Percentiles rank a stretch among this genome's conserved stretches.
Evolutionary conservation across 2,888 invertebrate species (phyloP).

Genomic region (Thecophora atra): DNA sequence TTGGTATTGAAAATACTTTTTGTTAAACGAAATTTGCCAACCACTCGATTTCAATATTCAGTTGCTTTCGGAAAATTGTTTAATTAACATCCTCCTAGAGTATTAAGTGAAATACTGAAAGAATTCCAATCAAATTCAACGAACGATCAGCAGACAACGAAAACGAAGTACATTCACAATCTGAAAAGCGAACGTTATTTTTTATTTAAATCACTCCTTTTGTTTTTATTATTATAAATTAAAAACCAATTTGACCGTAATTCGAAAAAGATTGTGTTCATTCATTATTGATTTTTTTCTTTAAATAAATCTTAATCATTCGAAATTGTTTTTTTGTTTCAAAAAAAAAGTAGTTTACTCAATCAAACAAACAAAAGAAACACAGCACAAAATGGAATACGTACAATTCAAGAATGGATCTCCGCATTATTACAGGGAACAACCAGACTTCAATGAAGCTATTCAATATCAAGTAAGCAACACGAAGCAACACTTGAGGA

Average conservation of each 20-base stretch:
- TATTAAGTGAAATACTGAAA: constrained; percentile 45
- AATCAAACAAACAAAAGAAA: constrained; percentile 41
- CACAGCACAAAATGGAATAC: constrained; percentile 62
- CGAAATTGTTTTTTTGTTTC: constrained; percentile 43
- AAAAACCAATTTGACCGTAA: constrained; percentile 33
- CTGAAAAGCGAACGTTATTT: constrained; percentile 34
- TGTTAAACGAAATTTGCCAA: constrained; percentile 56
- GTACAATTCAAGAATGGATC: constrained; percentile 66
- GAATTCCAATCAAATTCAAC: constrained; percentile 60
- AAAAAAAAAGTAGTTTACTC: constrained; percentile 52
- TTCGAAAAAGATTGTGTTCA: constrained; percentile 2
- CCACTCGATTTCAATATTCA: constrained; percentile 60
- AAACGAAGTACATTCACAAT: constrained; percentile 18
- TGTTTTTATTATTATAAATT: constrained; percentile 34
- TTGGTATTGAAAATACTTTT: constrained; percentile 38
- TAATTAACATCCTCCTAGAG: constrained; percentile 63
- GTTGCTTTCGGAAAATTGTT: constrained; percentile 68
- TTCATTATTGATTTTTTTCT: constrained; percentile 19
- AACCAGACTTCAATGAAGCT: constrained; percentile 65
- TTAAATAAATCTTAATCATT: constrained; percentile 46
- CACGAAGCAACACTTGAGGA: not conserved
- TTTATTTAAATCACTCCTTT: constrained; percentile 6
- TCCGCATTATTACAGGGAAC: constrained; percentile 65
- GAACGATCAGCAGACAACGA: constrained; percentile 41
- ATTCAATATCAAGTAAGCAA: constrained; percentile 67